A percentile compares a stretch with the other conserved stretches of the same genome.
Evolutionary conservation across 2,113 vertebrate genomes (phyloP).

Genomic region (Oncorhynchus clarkii): DNA sequence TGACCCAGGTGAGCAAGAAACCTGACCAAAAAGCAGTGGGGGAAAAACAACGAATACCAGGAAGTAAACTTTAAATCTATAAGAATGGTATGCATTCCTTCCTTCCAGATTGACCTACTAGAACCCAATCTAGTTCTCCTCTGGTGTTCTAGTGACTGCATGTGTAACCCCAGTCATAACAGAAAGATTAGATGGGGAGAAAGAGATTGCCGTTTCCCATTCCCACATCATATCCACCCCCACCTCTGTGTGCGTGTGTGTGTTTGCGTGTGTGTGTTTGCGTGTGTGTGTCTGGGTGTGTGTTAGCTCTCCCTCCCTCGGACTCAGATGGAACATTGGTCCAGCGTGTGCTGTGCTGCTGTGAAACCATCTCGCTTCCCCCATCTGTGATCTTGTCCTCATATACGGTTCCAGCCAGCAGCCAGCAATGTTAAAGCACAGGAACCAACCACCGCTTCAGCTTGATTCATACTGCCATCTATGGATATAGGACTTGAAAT

Average conservation of each 20-base stretch:
- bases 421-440: conserved; percentile 30
- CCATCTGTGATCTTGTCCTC: conserved; percentile 30
- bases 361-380: conserved; percentile 17
- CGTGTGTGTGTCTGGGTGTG: background rate
- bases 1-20: background rate
- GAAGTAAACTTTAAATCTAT: conserved; percentile 1
- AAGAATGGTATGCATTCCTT: conserved; percentile 21
- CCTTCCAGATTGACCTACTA: conserved; percentile 47
- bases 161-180: conserved; percentile 55
- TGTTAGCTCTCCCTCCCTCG: background rate
- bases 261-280: background rate
- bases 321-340: conserved; percentile 26
- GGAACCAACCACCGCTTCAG: conserved; percentile 21
- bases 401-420: conserved; percentile 21
- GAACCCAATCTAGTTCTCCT: conserved; percentile 46
- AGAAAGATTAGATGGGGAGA: conserved; percentile 48
- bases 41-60: conserved; percentile 25
- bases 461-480: conserved; percentile 75
- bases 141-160: conserved; percentile 40
- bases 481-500: conserved; percentile 66
- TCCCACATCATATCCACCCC: conserved; percentile 33
- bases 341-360: no score
- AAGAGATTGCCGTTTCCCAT: conserved; percentile 43
- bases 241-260: conserved; percentile 4
- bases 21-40: background rate